phyloP scores from a whole-genome alignment of 1,140 invertebrate genomes.

The Drosophila sturtevanti region DNA sequence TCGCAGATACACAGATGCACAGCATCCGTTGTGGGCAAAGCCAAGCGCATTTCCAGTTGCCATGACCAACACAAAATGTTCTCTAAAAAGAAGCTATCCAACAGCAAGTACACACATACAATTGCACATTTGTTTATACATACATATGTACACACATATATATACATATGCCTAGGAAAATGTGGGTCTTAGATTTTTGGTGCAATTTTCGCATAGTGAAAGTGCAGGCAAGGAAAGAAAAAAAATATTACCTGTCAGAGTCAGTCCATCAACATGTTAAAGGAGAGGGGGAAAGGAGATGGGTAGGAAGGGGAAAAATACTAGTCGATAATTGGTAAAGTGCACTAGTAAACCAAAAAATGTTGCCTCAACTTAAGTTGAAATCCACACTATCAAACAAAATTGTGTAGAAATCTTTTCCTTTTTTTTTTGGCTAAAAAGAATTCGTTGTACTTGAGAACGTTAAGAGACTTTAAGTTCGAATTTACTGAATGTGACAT shows the following conservation, averaged over 20 bases:
- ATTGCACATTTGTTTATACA: not conserved
- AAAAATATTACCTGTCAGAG: slow-evolving; percentile 1
- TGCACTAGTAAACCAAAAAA: not conserved
- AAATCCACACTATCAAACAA: not conserved
- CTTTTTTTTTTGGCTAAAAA: no score
- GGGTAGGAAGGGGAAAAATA: not conserved
- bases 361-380: not conserved
- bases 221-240: slow-evolving; percentile 29
- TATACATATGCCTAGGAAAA: not conserved
- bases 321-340: slow-evolving; percentile 3
- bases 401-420: no score
- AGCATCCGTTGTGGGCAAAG: slow-evolving; percentile 50
- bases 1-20: slow-evolving; percentile 57
- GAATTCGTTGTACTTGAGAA: no score
- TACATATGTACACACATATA: not conserved
- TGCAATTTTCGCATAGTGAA: slow-evolving; percentile 58
- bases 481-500: slow-evolving; percentile 12
- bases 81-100: slow-evolving; percentile 47
- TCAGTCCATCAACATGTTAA: not conserved
- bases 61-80: slow-evolving; percentile 70
- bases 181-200: slow-evolving; percentile 59
- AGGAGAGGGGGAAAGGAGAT: no score
- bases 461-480: no score
- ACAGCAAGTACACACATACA: not conserved
- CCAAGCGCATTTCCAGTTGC: slow-evolving; percentile 57